phyloP scores from a whole-genome alignment of 1,140 invertebrate genomes.

The Pseudomyrmex flavicornis region DNA sequence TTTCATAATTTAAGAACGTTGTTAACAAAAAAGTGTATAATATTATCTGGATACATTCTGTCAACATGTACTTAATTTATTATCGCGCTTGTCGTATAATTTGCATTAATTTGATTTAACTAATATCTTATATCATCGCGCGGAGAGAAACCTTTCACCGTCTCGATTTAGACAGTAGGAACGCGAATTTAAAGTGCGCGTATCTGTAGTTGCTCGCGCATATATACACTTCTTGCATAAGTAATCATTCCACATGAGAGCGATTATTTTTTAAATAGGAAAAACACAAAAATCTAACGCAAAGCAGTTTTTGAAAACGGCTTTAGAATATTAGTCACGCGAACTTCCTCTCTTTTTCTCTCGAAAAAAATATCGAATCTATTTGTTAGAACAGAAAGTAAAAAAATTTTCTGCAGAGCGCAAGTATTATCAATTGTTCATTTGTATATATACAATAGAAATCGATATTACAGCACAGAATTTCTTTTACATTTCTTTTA shows the following conservation, averaged over 20 bases:
- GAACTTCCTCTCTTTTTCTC: too few relatives aligned
- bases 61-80: background rate
- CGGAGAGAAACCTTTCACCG: constrained; percentile 42
- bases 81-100: background rate
- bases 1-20: background rate
- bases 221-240: constrained; percentile 17
- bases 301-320: background rate
- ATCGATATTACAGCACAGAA: too few relatives aligned
- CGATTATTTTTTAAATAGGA: background rate
- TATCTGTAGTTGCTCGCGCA: background rate
- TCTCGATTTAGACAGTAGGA: constrained; percentile 13
- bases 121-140: background rate
- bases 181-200: constrained; percentile 9
- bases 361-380: too few relatives aligned
- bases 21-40: background rate
- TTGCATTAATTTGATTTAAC: constrained; percentile 49
- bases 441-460: too few relatives aligned
- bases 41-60: background rate
- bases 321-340: too few relatives aligned
- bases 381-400: too few relatives aligned
- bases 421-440: too few relatives aligned
- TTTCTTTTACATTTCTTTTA: too few relatives aligned
- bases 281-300: background rate
- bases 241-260: background rate
- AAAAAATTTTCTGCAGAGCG: too few relatives aligned